Percentiles rank a stretch among this genome's conserved stretches.
Evolutionary conservation across 2,888 invertebrate species (phyloP).

Genomic region (Machimus atricapillus): DNA sequence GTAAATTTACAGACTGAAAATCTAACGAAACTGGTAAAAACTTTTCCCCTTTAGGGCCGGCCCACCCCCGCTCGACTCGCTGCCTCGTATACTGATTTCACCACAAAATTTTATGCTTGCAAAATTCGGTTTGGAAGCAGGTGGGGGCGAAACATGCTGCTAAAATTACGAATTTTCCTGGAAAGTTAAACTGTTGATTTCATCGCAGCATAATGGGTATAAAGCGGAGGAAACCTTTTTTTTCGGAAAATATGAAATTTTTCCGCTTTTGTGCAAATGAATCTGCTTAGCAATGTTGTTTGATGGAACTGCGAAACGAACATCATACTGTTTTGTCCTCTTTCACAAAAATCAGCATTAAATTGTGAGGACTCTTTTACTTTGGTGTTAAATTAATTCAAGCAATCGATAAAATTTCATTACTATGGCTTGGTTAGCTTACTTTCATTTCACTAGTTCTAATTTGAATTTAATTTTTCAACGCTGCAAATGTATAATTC

Average conservation of each 20-base stretch:
- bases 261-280: background rate
- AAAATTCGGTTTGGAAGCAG: background rate
- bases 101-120: background rate
- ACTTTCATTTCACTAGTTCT: too few species aligned
- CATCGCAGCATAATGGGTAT: background rate
- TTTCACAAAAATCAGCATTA: background rate
- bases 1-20: constrained; percentile 10
- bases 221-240: background rate
- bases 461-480: too few species aligned
- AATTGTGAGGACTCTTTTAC: background rate
- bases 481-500: too few species aligned
- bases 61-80: background rate
- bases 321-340: background rate
- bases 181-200: background rate
- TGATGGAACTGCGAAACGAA: background rate
- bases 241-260: background rate
- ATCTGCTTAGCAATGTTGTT: background rate
- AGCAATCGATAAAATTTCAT: too few species aligned
- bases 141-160: background rate
- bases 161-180: background rate
- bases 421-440: too few species aligned
- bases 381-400: background rate
- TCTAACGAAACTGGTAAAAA: constrained; percentile 4
- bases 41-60: background rate
- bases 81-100: background rate